These are phyloP conservation scores for Aporophyla lueneburgensis DNA, from an alignment of 2,888 invertebrate species.

Conservation along the genomic window DNA sequence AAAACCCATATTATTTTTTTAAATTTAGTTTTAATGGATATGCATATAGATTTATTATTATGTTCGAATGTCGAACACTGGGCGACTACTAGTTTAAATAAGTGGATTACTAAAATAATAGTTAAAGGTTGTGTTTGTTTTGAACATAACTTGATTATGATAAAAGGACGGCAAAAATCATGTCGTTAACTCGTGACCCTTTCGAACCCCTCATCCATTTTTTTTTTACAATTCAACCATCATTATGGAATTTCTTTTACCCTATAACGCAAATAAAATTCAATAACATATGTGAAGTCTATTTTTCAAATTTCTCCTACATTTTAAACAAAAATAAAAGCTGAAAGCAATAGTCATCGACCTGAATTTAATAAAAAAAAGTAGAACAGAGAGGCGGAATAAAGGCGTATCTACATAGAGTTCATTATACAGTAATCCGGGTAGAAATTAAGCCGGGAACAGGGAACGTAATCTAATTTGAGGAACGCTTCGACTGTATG, in stretches of 20 bases:
- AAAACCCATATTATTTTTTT: too few species aligned
- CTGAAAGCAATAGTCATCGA: slow-evolving; percentile 33
- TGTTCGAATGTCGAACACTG: too few species aligned
- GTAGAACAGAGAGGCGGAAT: slow-evolving; percentile 28
- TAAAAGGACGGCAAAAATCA: neutral
- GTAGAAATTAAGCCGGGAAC: slow-evolving; percentile 69
- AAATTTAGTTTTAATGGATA: too few species aligned
- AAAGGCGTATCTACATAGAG: slow-evolving; percentile 56
- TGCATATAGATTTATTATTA: too few species aligned
- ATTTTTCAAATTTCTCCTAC: neutral
- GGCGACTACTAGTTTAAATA: too few species aligned
- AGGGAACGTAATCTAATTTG: slow-evolving; percentile 66
- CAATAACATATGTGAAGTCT: neutral
- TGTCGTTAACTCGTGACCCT: neutral
- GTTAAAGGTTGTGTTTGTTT: neutral
- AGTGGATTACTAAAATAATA: neutral
- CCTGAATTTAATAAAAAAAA: slow-evolving; percentile 22
- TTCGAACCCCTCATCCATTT: neutral
- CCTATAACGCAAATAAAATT: slow-evolving; percentile 6
- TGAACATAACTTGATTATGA: neutral
- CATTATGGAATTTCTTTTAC: neutral
- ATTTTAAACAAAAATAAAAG: slow-evolving; percentile 9
- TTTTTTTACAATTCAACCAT: neutral
- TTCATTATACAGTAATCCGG: slow-evolving; percentile 70
- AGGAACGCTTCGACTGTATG: slow-evolving; percentile 57